Conservation (phyloP, 2,113 vertebrate species). For the Pimephales promelas region DNA sequence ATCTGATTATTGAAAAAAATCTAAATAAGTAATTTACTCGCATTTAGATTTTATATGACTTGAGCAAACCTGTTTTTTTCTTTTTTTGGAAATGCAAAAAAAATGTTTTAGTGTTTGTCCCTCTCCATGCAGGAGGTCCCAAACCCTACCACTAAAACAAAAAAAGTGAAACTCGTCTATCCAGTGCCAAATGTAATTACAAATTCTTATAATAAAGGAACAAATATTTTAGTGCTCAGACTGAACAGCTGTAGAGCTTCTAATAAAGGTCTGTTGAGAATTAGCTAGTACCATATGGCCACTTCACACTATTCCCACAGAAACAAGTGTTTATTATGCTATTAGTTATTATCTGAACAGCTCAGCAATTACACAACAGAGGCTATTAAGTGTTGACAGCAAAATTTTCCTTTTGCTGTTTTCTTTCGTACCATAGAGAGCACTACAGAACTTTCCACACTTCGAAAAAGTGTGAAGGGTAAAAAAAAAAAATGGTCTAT, state of each 20-base stretch:
- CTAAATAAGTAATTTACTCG: neutral
- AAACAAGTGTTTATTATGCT: conserved; percentile 26
- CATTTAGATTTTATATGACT: neutral
- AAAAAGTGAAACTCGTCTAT: conserved; percentile 28
- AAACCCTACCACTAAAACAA: conserved; percentile 38
- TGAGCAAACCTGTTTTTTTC: neutral
- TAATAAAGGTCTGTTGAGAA: conserved; percentile 28
- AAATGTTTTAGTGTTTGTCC: neutral
- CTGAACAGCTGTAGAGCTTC: conserved; percentile 44
- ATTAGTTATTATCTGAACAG: conserved; percentile 9
- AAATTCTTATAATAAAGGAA: conserved; percentile 54
- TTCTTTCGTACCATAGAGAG: conserved; percentile 55
- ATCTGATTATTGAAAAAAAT: neutral
- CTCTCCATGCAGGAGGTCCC: conserved; percentile 16
- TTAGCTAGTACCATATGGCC: conserved; percentile 35
- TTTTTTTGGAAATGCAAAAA: neutral
- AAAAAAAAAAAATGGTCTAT: neutral
- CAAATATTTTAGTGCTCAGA: conserved; percentile 52
- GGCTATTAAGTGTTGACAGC: conserved; percentile 55
- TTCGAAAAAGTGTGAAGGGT: neutral
- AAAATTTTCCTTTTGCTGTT: conserved; percentile 61
- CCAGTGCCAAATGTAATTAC: conserved; percentile 51
- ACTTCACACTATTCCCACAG: conserved; percentile 26
- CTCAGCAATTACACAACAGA: neutral
- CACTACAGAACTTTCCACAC: conserved; percentile 37